phyloP scores from a whole-genome alignment of 2,113 vertebrate genomes.

The Puntigrus tetrazona region DNA sequence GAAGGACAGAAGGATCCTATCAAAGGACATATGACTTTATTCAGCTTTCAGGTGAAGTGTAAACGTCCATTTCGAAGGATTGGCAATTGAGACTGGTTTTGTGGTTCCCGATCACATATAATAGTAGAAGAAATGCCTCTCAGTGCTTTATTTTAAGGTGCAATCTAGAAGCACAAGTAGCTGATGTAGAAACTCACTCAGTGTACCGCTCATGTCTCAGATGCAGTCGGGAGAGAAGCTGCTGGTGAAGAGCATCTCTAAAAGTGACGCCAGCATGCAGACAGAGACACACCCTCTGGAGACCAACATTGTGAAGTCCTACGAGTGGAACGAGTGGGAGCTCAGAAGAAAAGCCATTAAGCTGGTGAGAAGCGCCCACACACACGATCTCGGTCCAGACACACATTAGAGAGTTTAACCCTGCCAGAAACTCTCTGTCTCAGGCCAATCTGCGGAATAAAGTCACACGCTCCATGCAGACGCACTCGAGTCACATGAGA shows the following conservation, averaged over 20 bases:
- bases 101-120: no score
- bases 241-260: conserved; percentile 68
- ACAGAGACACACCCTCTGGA: conserved; percentile 89
- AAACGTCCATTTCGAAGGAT: no score
- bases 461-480: conserved; percentile 84
- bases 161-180: neutral
- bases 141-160: no score
- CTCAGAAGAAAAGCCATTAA: conserved; percentile 89
- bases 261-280: conserved; percentile 81
- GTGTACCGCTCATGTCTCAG: conserved; percentile 61
- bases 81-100: no score
- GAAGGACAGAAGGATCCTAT: no score
- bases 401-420: neutral
- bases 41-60: no score
- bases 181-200: neutral
- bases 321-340: conserved; percentile 98
- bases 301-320: conserved; percentile 79
- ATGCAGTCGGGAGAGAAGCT: conserved; percentile 66
- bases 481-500: conserved; percentile 87
- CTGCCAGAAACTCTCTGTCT: conserved; percentile 18
- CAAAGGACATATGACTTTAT: no score
- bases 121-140: no score
- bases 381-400: neutral
- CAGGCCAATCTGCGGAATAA: conserved; percentile 86
- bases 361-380: conserved; percentile 76